phyloP scores from a whole-genome alignment of 2,888 invertebrate species.

The Erebia aethiops region DNA sequence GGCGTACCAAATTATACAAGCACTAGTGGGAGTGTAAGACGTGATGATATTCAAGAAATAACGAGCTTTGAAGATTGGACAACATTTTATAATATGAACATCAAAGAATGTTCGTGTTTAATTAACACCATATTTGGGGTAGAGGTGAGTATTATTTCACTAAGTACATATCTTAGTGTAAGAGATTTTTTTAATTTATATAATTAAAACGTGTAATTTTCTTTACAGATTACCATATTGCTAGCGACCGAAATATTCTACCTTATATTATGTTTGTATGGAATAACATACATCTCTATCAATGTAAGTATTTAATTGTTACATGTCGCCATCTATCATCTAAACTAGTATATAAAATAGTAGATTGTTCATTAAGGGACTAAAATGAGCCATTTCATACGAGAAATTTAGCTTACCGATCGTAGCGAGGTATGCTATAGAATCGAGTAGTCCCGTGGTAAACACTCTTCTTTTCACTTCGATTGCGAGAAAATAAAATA shows the following conservation, averaged over 20 bases:
- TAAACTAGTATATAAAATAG: too few relatives aligned
- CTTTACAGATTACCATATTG: conserved; percentile 32
- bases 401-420: too few relatives aligned
- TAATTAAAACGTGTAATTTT: not conserved
- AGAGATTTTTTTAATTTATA: not conserved
- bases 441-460: too few relatives aligned
- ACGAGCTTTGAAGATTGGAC: conserved; percentile 25
- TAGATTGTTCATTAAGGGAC: too few relatives aligned
- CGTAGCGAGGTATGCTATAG: too few relatives aligned
- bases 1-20: not conserved
- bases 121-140: conserved; percentile 33
- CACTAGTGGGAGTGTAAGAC: not conserved
- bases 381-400: too few relatives aligned
- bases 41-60: not conserved
- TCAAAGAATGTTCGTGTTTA: conserved; percentile 26
- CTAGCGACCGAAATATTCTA: conserved; percentile 14
- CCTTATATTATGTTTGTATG: conserved; percentile 20
- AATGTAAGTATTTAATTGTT: conserved; percentile 18
- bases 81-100: conserved; percentile 23
- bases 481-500: too few relatives aligned
- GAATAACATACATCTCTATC: not conserved
- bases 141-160: conserved; percentile 18
- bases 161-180: not conserved
- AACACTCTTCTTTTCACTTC: too few relatives aligned
- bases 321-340: too few relatives aligned